These are phyloP conservation scores for Pyxicephalus adspersus DNA, from an alignment of 2,113 vertebrate genomes.

Conservation along the genomic window DNA sequence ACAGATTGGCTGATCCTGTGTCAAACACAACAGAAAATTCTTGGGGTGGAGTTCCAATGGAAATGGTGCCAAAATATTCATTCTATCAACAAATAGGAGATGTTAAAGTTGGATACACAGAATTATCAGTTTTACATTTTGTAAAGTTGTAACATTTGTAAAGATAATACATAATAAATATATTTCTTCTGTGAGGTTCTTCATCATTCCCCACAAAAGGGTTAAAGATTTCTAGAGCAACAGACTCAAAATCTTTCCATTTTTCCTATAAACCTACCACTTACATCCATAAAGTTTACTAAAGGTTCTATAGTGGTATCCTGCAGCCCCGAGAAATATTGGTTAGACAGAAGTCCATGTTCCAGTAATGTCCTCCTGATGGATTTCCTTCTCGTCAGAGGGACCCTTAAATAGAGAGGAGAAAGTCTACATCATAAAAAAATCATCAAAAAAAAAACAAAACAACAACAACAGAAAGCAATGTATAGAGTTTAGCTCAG, in stretches of 20 bases:
- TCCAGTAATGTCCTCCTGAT: slow-evolving; percentile 2
- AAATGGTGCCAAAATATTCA: slow-evolving; percentile 65
- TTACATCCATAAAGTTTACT: slow-evolving; percentile 44
- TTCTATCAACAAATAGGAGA: slow-evolving; percentile 53
- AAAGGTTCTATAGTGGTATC: neutral
- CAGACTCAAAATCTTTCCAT: neutral
- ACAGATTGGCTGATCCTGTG: slow-evolving; percentile 69
- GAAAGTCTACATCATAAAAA: too few relatives aligned
- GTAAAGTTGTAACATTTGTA: neutral
- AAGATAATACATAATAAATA: neutral
- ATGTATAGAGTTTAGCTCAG: too few relatives aligned
- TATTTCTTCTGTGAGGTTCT: too few relatives aligned
- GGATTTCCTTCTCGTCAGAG: neutral
- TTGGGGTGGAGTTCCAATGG: slow-evolving; percentile 67
- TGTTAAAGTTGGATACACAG: too few relatives aligned
- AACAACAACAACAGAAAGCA: too few relatives aligned
- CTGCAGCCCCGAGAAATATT: neutral
- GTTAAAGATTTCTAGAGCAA: too few relatives aligned
- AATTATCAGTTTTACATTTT: too few relatives aligned
- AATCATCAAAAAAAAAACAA: too few relatives aligned
- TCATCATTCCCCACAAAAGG: too few relatives aligned
- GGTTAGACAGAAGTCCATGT: neutral
- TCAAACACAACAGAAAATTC: slow-evolving; percentile 70
- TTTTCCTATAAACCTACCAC: neutral
- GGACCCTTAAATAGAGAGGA: neutral